A percentile compares a stretch with the other conserved stretches of the same genome.
phyloP scores from a whole-genome alignment of 1,140 invertebrate genomes.

The Adoxophyes honmai region DNA sequence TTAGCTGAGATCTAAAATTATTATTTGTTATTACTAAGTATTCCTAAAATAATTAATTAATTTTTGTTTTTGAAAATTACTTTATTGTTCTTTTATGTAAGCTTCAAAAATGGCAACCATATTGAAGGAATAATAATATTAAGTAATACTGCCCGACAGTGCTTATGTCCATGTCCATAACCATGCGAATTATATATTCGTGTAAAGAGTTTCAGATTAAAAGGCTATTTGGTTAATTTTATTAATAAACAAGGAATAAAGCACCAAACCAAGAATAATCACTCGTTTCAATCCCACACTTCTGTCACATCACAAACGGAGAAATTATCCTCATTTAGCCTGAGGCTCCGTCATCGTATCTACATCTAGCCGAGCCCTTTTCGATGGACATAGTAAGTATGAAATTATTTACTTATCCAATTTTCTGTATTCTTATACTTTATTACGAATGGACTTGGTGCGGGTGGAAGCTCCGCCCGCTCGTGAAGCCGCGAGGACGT shows the following conservation, averaged over 20 bases:
- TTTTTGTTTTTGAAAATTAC: too few species aligned
- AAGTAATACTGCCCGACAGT: constrained; percentile 48
- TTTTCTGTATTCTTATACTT: constrained; percentile 14
- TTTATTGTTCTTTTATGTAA: constrained; percentile 8
- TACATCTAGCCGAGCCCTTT: background rate
- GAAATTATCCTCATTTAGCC: constrained; percentile 30
- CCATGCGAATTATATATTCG: constrained; percentile 36
- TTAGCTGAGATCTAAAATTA: constrained; percentile 51
- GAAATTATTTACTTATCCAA: background rate
- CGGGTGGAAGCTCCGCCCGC: constrained; percentile 37
- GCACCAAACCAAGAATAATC: constrained; percentile 58
- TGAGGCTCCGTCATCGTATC: background rate
- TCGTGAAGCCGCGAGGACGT: constrained; percentile 53
- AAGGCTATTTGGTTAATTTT: constrained; percentile 54
- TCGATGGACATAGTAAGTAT: background rate
- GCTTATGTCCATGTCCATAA: constrained; percentile 48
- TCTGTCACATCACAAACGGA: constrained; percentile 31
- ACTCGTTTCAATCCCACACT: constrained; percentile 46
- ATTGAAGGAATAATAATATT: constrained; percentile 6
- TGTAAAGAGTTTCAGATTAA: constrained; percentile 40
- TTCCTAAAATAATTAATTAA: background rate
- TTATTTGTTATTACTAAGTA: constrained; percentile 15
- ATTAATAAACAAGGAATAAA: constrained; percentile 55
- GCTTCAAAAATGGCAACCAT: constrained; percentile 19
- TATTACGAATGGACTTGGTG: constrained; percentile 54